A percentile compares a stretch with the other conserved stretches of the same genome.
Conservation (phyloP, 2,888 invertebrate genomes). For the Palloptera scutellata region DNA sequence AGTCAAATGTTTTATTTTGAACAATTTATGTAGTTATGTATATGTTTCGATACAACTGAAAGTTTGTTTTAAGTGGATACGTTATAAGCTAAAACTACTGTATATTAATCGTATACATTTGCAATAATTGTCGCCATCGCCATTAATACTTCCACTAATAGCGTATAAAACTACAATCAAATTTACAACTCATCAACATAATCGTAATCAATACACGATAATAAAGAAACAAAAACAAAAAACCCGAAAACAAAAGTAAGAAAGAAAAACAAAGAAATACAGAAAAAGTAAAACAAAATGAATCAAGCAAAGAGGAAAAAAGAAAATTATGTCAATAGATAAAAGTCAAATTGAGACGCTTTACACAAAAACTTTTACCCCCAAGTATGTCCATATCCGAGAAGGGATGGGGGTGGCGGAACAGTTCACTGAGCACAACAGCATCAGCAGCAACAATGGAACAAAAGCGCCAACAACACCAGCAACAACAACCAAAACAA, state of each 20-base stretch:
- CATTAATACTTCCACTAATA: too few relatives aligned
- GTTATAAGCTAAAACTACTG: too few relatives aligned
- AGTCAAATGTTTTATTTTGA: too few relatives aligned
- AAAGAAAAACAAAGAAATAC: background rate
- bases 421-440: background rate
- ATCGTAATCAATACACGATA: background rate
- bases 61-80: too few relatives aligned
- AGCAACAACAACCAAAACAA: conserved; percentile 20
- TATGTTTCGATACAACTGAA: too few relatives aligned
- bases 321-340: conserved; percentile 10
- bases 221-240: background rate
- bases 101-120: too few relatives aligned
- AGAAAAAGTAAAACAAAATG: conserved; percentile 5
- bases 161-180: too few relatives aligned
- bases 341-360: background rate
- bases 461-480: conserved; percentile 5
- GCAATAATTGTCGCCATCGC: too few relatives aligned
- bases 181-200: background rate
- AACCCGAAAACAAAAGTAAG: background rate
- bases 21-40: too few relatives aligned
- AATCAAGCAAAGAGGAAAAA: conserved; percentile 7
- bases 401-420: background rate
- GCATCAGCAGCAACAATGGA: conserved; percentile 10
- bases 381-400: background rate
- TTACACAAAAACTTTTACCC: background rate